Evolutionary conservation across 2,888 invertebrate species (phyloP).

Genomic region (Mayetiola destructor): DNA sequence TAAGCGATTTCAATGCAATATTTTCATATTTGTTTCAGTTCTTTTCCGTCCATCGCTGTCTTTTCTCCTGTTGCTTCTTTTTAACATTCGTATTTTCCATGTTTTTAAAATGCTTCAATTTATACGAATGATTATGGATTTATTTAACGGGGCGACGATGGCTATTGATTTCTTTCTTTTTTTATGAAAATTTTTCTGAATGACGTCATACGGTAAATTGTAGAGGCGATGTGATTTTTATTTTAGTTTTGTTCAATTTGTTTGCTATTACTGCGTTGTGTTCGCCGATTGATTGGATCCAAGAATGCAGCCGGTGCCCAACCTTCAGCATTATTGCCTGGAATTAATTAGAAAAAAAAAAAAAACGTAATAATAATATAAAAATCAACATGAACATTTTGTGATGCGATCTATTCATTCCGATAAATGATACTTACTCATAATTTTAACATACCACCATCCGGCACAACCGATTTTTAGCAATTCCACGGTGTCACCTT

Average conservation of each 20-base stretch:
- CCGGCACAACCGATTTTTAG: conserved; percentile 88
- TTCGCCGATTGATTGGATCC: conserved; percentile 34
- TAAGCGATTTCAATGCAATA: too few species aligned
- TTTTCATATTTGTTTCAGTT: background rate
- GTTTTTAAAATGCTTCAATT: background rate
- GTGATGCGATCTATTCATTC: background rate
- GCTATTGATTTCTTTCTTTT: too few species aligned
- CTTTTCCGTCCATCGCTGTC: background rate
- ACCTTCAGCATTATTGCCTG: conserved; percentile 58
- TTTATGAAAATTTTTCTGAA: too few species aligned
- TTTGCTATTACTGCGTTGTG: conserved; percentile 20
- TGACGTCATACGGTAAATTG: too few species aligned
- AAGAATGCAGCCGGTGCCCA: conserved; percentile 93
- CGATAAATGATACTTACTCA: conserved; percentile 39
- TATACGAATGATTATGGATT: background rate
- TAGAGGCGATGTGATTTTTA: background rate
- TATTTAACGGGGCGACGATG: too few species aligned
- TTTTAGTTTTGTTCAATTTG: background rate
- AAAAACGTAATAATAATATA: background rate
- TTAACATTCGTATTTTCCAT: background rate
- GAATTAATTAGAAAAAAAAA: conserved; percentile 24
- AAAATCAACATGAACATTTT: background rate
- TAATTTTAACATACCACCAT: conserved; percentile 88
- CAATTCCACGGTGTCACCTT: conserved; percentile 80
- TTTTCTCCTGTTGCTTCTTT: background rate